Evolutionary conservation across 2,888 invertebrate species (phyloP), one percentile per base, ranked within the genome.

Genomic region (Noctua comes): DNA sequence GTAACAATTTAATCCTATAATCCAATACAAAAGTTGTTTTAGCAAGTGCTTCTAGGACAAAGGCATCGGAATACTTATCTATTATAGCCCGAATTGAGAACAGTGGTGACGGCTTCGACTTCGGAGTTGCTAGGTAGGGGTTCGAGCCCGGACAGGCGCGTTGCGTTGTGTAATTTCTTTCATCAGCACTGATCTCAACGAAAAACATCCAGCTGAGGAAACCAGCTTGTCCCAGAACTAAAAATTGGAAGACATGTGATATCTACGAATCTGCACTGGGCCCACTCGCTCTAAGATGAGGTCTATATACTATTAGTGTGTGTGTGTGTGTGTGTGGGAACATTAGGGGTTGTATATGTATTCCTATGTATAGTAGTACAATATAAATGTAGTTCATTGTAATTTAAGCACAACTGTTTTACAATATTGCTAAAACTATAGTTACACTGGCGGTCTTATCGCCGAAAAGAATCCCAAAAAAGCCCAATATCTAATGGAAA

Each of bases 1-100:
- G 75, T 79, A 80, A 65, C 75, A 64, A 68, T 84, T 27, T 87
- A 83, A 87, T 86, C 82, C 59, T 57, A 40, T 88, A 82, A 87
- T 87, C 79, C 71, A 79, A 84, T 81, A 75, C 31, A 71, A 74
- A 76, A 79, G 69, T 80, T 74, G 64, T 76, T 82, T 87, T 40
- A 77, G 65, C 46, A 70, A 64, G 54, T 48, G 46, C 5, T 62
- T 31, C 27, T 46, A 21, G 11, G 13, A 21, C 21, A 57, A 65
- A 69, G 24, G 51, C 64, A 73, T 77, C 48, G 13, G 27, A 40
- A 16, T 46, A 36, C 31, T 18, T 62, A 27, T 57, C 6, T 40
- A 27, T n/a, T 43, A 36, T 0, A 70, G 18, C 27, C 54, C 21
- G 1, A 62, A 62, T 36, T 31, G 8, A 21, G 62, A 64, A 64